Evolutionary conservation across 2,888 invertebrate species (phyloP), one percentile per base, ranked within the genome.

Genomic region (Drosophila anomalipes): DNA sequence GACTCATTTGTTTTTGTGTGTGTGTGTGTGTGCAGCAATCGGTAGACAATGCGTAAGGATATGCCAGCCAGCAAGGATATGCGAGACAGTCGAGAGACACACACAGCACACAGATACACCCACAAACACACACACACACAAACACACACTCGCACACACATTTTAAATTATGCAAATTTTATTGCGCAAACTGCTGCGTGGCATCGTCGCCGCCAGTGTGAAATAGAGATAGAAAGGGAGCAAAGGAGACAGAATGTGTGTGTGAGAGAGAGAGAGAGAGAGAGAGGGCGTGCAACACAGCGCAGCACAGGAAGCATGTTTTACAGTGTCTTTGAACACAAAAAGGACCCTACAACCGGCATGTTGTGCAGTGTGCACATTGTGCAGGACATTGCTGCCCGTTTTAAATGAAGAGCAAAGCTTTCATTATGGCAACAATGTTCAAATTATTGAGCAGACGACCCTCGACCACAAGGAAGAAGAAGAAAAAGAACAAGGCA

Each of bases 91-190:
- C 83, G 44, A 80, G 72, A 77, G 63, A 71, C 68, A 63, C 65
- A 64, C 62, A 60, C 69, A 56, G 57, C 65, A 64, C 62, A 60
- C 69, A 56, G 57, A 67, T 37, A 59, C 63, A 62, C 74, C 74
- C 67, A 77, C 69, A 87, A 44, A 59, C 63, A 61, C 44, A 59
- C 63, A 62, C 22, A 69, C 67, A 62, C 60, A 63, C n/a, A n/a
- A n/a, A n/a, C n/a, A n/a, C n/a, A 52, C 66, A 67, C 53, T 52
- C 62, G 54, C 72, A 78, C 65, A 79, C 72, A 87, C 85, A 90
- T 82, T 90, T 89, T 78, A 92, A 93, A 93, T 92, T 92, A 93
- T 93, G 93, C 92, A 93, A 93, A 93, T 93, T 93, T 91, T 90
- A 91, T 92, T 92, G 92, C 91, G 91, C 92, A 93, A 93, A 93